These are phyloP conservation scores for Lycaon pictus DNA, from an alignment of 2,113 vertebrate species.

Conservation along the genomic window DNA sequence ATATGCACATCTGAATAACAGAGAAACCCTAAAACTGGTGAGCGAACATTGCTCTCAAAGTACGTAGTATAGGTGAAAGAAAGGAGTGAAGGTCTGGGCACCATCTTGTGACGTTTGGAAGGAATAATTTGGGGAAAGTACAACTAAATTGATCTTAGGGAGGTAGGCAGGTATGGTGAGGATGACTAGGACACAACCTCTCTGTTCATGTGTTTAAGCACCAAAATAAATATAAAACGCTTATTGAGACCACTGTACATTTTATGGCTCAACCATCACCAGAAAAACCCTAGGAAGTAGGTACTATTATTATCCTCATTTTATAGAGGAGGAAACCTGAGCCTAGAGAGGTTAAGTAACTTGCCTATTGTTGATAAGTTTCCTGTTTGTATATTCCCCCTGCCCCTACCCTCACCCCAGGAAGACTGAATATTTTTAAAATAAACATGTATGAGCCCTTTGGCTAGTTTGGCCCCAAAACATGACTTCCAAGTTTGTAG, in stretches of 20 bases:
- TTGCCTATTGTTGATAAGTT: not conserved
- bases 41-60: not conserved
- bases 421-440: not conserved
- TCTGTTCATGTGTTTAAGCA: not conserved
- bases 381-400: not conserved
- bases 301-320: not conserved
- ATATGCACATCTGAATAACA: not conserved
- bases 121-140: not conserved
- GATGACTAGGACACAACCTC: not conserved
- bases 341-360: not conserved
- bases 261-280: not conserved
- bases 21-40: not conserved
- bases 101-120: not conserved
- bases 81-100: not conserved
- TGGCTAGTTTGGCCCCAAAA: not conserved
- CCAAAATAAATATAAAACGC: not conserved
- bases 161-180: not conserved
- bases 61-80: not conserved
- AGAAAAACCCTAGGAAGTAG: not conserved
- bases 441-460: not conserved
- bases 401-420: not conserved
- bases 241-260: not conserved
- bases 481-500: not conserved
- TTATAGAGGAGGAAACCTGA: not conserved
- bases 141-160: not conserved